These are phyloP conservation scores for Acinonyx jubatus DNA, from an alignment of 2,113 vertebrate genomes.

Conservation along the genomic window DNA sequence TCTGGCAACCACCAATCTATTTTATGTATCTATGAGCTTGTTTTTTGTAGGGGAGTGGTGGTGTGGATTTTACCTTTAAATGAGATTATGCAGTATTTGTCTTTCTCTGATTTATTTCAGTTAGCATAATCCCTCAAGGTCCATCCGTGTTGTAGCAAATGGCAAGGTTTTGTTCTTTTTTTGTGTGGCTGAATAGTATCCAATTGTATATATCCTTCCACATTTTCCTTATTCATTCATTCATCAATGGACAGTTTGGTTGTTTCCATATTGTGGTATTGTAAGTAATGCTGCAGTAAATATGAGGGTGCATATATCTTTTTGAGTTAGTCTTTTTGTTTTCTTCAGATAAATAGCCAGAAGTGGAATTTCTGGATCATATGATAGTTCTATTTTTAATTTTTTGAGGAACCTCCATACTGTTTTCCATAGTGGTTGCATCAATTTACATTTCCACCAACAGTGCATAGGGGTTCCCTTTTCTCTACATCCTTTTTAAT, in stretches of 20 bases:
- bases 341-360: not conserved
- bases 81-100: not conserved
- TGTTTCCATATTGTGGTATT: not conserved
- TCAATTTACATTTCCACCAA: not conserved
- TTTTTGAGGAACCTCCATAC: not conserved
- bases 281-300: not conserved
- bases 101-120: not conserved
- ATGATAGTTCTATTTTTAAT: not conserved
- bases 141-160: not conserved
- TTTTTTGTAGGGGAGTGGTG: not conserved
- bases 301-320: not conserved
- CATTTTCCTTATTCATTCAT: not conserved
- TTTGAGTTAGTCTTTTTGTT: not conserved
- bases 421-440: not conserved
- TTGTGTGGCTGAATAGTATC: not conserved
- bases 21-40: not conserved
- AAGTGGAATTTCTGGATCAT: not conserved
- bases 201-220: not conserved
- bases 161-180: not conserved
- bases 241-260: not conserved
- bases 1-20: not conserved
- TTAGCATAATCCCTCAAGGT: not conserved
- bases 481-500: not conserved
- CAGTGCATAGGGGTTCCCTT: not conserved
- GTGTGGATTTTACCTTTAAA: not conserved